Percentiles rank a stretch among this genome's conserved stretches.
Conservation (phyloP, 2,888 invertebrate genomes). For the Elmis aenea region DNA sequence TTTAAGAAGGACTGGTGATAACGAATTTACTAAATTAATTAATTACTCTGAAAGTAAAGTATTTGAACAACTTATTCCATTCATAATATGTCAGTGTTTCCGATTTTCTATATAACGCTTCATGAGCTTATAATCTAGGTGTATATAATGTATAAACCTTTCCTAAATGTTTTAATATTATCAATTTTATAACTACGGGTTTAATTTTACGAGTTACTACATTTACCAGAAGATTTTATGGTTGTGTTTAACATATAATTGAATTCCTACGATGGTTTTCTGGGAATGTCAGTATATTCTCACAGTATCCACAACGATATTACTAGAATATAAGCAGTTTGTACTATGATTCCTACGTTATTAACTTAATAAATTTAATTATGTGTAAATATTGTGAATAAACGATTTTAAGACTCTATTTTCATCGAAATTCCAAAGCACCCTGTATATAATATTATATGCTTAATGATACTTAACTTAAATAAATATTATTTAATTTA, state of each 20-base stretch:
- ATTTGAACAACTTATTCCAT: constrained; percentile 26
- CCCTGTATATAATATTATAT: constrained; percentile 38
- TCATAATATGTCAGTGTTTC: constrained; percentile 39
- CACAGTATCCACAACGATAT: constrained; percentile 34
- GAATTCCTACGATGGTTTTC: constrained; percentile 8
- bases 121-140: constrained; percentile 39
- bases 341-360: constrained; percentile 28
- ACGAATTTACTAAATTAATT: constrained; percentile 30
- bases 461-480: constrained; percentile 43
- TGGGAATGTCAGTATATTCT: constrained; percentile 19
- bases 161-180: constrained; percentile 16
- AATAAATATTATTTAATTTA: constrained; percentile 41
- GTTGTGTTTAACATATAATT: no score
- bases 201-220: constrained; percentile 17
- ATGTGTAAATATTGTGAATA: constrained; percentile 37
- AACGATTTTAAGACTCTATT: constrained; percentile 40
- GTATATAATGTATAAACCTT: constrained; percentile 26
- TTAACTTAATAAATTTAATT: constrained; percentile 17
- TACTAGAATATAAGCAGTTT: constrained; percentile 32
- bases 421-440: constrained; percentile 45
- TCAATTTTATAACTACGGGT: constrained; percentile 19
- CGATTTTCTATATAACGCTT: constrained; percentile 34
- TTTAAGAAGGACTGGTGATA: constrained; percentile 20
- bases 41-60: constrained; percentile 24
- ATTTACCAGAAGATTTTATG: constrained; percentile 17